A percentile compares a stretch with the other conserved stretches of the same genome.
Evolutionary conservation across 2,888 invertebrate species (phyloP).

Genomic region (Neoascia interrupta): DNA sequence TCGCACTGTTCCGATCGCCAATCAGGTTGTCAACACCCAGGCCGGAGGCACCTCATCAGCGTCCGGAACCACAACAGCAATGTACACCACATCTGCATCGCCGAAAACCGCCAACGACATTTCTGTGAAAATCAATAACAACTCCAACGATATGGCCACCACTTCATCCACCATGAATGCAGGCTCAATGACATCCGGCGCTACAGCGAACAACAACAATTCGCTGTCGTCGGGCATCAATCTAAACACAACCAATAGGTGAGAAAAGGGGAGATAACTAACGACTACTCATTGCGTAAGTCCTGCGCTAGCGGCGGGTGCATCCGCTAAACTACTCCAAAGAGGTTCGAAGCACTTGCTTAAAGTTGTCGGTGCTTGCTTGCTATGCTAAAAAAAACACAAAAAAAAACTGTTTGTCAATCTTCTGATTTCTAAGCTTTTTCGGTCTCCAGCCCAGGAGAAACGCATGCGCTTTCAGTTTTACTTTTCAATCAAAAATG

Average conservation of each 20-base stretch:
- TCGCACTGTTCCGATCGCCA: constrained; percentile 74
- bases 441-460: constrained; percentile 28
- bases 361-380: constrained; percentile 66
- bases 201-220: constrained; percentile 69
- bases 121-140: constrained; percentile 56
- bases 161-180: constrained; percentile 72
- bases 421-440: constrained; percentile 55
- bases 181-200: constrained; percentile 45
- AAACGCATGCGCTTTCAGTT: constrained; percentile 44
- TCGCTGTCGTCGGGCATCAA: constrained; percentile 68
- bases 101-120: constrained; percentile 62
- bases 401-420: constrained; percentile 36
- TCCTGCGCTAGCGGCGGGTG: constrained; percentile 59
- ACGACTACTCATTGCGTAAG: constrained; percentile 69
- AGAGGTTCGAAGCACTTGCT: constrained; percentile 65
- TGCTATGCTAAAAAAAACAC: constrained; percentile 50
- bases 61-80: constrained; percentile 59
- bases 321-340: constrained; percentile 64
- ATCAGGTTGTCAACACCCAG: constrained; percentile 65
- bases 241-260: constrained; percentile 79
- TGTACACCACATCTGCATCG: constrained; percentile 70
- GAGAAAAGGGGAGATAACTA: constrained; percentile 80
- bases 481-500: constrained; percentile 21
- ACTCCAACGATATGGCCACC: constrained; percentile 70
- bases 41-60: constrained; percentile 61